Conservation (phyloP, 2,888 invertebrate genomes). For the Cantharis nigra region DNA sequence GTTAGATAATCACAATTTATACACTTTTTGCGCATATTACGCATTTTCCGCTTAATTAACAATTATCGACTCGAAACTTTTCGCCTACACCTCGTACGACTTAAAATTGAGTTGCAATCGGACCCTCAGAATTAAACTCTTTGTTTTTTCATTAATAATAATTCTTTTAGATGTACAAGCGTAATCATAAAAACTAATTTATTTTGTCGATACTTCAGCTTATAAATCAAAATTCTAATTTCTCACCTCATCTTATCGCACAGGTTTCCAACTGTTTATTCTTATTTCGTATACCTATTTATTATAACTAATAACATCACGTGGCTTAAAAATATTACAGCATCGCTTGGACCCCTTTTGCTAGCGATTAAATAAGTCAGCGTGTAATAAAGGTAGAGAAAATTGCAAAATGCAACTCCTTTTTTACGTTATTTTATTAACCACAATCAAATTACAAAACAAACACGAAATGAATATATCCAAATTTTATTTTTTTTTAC, state of each 20-base stretch:
- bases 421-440: background rate
- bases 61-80: constrained; percentile 1
- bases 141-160: constrained; percentile 27
- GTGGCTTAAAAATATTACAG: constrained; percentile 6
- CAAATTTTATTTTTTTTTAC: background rate
- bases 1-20: constrained; percentile 23
- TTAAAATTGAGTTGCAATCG: background rate
- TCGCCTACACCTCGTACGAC: background rate
- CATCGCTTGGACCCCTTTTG: background rate
- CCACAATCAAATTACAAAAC: background rate
- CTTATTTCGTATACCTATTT: constrained; percentile 29
- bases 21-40: background rate
- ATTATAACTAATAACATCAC: constrained; percentile 19
- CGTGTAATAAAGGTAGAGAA: background rate
- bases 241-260: constrained; percentile 32
- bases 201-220: constrained; percentile 22
- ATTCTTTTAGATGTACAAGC: constrained; percentile 19
- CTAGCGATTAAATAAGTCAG: background rate
- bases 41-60: background rate
- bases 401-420: background rate
- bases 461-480: background rate
- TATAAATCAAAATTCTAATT: constrained; percentile 36
- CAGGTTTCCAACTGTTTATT: constrained; percentile 35
- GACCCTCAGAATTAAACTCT: background rate
- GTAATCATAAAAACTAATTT: constrained; percentile 28